Conservation (phyloP, 2,888 invertebrate genomes). For the Mylabris sibirica region DNA sequence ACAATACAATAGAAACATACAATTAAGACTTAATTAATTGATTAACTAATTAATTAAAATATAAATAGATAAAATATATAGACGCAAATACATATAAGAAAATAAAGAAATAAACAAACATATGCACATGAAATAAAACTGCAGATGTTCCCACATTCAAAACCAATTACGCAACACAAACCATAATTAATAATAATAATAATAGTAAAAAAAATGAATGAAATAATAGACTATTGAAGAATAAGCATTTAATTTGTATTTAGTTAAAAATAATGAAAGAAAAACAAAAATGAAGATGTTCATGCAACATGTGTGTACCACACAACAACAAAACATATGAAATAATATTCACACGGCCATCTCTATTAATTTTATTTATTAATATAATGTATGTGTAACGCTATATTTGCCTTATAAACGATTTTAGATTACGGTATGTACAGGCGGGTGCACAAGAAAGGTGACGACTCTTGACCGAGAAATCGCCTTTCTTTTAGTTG, state of each 20-base stretch:
- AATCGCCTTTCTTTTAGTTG: too few relatives aligned
- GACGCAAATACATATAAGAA: conserved; percentile 8
- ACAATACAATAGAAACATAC: not conserved
- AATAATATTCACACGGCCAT: conserved; percentile 7
- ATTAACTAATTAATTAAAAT: not conserved
- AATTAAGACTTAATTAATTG: not conserved
- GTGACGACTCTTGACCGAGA: too few relatives aligned
- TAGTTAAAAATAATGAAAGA: not conserved
- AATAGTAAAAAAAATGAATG: not conserved
- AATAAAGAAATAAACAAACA: conserved; percentile 7
- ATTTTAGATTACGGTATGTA: too few relatives aligned
- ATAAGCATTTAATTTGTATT: not conserved
- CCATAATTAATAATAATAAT: not conserved
- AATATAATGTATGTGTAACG: too few relatives aligned
- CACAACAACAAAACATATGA: conserved; percentile 8
- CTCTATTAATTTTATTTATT: not conserved
- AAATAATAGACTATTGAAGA: not conserved
- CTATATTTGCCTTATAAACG: too few relatives aligned
- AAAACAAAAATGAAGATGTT: conserved; percentile 26
- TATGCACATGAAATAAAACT: conserved; percentile 10
- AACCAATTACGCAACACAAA: conserved; percentile 20
- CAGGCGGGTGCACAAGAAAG: too few relatives aligned
- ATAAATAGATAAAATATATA: not conserved
- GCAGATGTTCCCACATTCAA: conserved; percentile 16
- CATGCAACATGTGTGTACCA: conserved; percentile 26